Percentiles rank a stretch among this genome's conserved stretches.
These are phyloP conservation scores for Agelastica alni DNA, from an alignment of 2,888 invertebrate species.

Conservation along the genomic window DNA sequence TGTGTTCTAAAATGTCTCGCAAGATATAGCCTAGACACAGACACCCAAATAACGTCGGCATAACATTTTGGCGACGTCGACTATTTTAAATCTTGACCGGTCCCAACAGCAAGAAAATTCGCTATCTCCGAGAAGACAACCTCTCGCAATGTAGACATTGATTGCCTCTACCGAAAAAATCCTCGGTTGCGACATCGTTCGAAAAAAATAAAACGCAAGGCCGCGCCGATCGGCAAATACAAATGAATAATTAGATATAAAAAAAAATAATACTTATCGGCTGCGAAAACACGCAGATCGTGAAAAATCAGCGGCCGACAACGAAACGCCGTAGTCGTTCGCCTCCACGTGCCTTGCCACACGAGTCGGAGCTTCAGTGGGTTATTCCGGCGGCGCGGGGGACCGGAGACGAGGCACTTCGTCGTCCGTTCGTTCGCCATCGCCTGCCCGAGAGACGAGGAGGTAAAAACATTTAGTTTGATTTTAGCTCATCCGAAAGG, in stretches of 20 bases:
- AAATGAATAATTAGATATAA: neutral
- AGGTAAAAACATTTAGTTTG: conserved; percentile 57
- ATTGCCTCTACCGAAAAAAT: neutral
- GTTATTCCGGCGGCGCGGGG: conserved; percentile 39
- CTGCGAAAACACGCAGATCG: neutral
- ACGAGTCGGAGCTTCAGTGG: conserved; percentile 47
- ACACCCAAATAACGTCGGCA: conserved; percentile 15
- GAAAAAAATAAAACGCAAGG: conserved; percentile 1
- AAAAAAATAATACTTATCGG: conserved; percentile 10
- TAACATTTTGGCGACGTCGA: conserved; percentile 13
- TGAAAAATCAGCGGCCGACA: conserved; percentile 28
- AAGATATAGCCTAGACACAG: no score
- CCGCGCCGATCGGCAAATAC: conserved; percentile 1
- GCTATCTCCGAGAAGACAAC: conserved; percentile 22
- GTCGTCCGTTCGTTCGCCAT: conserved; percentile 39
- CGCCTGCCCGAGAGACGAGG: conserved; percentile 47
- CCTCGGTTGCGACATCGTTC: conserved; percentile 4
- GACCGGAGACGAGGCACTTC: conserved; percentile 36
- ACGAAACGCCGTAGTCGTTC: conserved; percentile 49
- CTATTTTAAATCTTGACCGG: conserved; percentile 35
- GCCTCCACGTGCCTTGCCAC: conserved; percentile 55
- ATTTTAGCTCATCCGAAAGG: conserved; percentile 50
- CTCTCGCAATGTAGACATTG: conserved; percentile 1
- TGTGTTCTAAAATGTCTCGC: no score
- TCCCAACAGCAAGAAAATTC: conserved; percentile 32